Percentiles rank a stretch among this genome's conserved stretches.
These are phyloP conservation scores for Gorsachius magnificus DNA, from an alignment of 2,797 vertebrate genomes.

Conservation along the genomic window DNA sequence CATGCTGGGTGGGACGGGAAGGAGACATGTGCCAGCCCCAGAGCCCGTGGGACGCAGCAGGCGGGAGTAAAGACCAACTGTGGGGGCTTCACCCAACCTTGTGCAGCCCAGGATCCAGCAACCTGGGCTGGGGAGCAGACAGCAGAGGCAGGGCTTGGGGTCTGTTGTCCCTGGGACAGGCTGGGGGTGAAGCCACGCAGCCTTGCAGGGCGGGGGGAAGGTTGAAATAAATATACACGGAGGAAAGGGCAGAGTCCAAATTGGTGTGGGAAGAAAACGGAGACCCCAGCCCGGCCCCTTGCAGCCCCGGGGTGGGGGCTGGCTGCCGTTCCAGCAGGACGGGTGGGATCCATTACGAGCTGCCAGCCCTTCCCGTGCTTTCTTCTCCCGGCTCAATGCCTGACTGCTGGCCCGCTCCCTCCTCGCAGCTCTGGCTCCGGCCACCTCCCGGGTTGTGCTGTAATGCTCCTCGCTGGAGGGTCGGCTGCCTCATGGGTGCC, in stretches of 20 bases:
- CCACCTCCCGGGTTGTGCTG: not conserved
- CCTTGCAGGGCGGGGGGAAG: rapidly evolving
- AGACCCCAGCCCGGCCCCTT: not conserved
- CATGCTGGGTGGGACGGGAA: not conserved
- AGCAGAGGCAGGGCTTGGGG: not conserved
- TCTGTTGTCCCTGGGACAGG: rapidly evolving
- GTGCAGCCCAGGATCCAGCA: not conserved
- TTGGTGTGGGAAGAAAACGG: rapidly evolving
- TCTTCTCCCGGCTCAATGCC: not conserved
- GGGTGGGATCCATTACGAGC: not conserved
- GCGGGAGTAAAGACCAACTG: not conserved
- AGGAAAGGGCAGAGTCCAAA: not conserved
- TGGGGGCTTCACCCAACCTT: not conserved
- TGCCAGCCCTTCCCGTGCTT: rapidly evolving
- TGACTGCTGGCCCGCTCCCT: not conserved
- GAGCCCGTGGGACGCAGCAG: rapidly evolving
- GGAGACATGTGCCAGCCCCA: not conserved
- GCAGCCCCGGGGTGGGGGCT: not conserved
- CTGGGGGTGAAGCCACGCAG: not conserved
- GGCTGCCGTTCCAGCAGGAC: not conserved
- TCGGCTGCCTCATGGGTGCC: not conserved
- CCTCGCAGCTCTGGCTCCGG: rapidly evolving
- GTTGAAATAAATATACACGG: not conserved
- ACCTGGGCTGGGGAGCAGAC: not conserved
- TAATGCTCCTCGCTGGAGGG: not conserved